phyloP scores from a whole-genome alignment of 2,797 vertebrate species.

The Austrolebias charrua region DNA sequence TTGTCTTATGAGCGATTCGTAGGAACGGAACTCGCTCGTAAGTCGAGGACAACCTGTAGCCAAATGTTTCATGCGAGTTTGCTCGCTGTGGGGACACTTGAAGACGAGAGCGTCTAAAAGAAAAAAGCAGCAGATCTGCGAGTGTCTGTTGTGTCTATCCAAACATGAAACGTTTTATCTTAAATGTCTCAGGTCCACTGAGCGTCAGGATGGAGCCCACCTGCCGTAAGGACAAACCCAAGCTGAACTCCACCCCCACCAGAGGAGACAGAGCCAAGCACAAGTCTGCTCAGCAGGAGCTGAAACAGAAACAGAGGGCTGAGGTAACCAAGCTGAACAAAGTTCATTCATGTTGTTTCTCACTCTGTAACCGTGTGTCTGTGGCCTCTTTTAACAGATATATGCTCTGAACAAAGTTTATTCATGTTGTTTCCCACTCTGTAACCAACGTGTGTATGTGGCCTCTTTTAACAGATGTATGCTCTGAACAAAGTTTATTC shows the following conservation, averaged over 20 bases:
- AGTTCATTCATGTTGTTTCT: background rate
- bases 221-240: conserved; percentile 86
- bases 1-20: no score
- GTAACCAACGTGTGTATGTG: no score
- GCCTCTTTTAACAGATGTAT: no score
- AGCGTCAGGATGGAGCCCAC: conserved; percentile 82
- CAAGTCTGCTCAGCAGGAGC: conserved; percentile 91
- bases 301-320: conserved; percentile 91
- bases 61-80: no score
- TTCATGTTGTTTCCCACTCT: no score
- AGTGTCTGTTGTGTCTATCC: no score
- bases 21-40: no score
- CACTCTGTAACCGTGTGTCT: background rate
- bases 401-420: conserved; percentile 97
- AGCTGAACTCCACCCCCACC: conserved; percentile 85
- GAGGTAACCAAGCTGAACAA: conserved; percentile 81
- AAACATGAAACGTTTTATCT: background rate
- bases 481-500: no score
- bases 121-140: no score
- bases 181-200: background rate
- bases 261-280: conserved; percentile 88
- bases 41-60: no score
- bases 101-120: no score
- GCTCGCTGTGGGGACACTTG: no score
- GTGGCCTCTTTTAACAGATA: conserved; percentile 74